Base-by-base conservation (phyloP, 2,888 invertebrate species). In the Drosophila flavopinicola region DNA sequence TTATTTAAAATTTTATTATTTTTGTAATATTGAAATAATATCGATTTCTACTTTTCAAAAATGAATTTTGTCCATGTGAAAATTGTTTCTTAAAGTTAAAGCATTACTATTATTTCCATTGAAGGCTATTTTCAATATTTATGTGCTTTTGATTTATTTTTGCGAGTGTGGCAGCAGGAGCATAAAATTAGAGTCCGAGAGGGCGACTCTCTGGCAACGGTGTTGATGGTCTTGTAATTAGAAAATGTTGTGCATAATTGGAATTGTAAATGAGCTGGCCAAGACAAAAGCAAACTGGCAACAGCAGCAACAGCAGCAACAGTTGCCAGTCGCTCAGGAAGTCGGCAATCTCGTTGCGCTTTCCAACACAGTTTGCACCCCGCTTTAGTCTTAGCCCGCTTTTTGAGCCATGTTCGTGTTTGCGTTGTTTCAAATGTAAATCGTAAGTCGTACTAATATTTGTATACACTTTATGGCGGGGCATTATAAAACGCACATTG, bases 191-290 rank as follows among this genome's bases (percentile, higher is more conserved):
- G 9, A 17, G 10, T 3, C 25, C 27, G 24, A 10, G 13, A 7
- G 20, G 13, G 24, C 3, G 27, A 42, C 53, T 32, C 35, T 10
- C 37, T 48, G 63, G 30, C 48, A 60, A 53, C 68, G 65, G 73
- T 73, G 87, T 66, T 74, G 76, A 88, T 88, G 83, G 75, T 78
- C 74, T 68, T 82, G 83, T 88, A 87, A 88, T 88, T 88, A 88
- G 86, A 83, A 83, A 87, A 85, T 84, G 84, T 74, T 79, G 83
- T 77, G 75, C 85, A 82, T 82, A 82, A 88, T 84, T 87, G 88
- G 84, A 85, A 87, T 88, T 88, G 85, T 78, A 88, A 89, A 88
- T 88, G 80, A 85, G 87, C 72, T 69, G 51, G 52, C 20, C 39
- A 39, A 41, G 52, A 48, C 49, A 27, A 44, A 45, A 33, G 38